A percentile compares a stretch with the other conserved stretches of the same genome.
These are phyloP conservation scores for Bombus cullumanus DNA, from an alignment of 1,140 invertebrate species.

Conservation along the genomic window DNA sequence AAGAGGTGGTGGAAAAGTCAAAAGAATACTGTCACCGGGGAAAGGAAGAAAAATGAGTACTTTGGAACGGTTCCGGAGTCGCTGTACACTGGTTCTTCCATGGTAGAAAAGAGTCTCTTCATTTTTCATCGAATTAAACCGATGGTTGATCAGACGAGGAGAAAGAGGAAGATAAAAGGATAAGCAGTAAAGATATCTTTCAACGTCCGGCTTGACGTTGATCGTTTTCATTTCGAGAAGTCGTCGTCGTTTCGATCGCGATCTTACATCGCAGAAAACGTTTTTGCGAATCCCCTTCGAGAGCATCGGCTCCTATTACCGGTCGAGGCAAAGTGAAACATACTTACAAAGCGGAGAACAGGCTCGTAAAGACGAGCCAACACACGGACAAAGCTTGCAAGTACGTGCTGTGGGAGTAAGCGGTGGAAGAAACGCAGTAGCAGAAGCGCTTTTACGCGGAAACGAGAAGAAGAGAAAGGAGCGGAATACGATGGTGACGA, in stretches of 20 bases:
- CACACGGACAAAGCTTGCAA: conserved; percentile 38
- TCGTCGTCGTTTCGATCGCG: neutral
- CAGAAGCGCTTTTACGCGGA: conserved; percentile 21
- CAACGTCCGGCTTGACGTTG: neutral
- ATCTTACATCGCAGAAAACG: neutral
- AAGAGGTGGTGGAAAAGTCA: neutral
- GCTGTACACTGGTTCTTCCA: too few relatives aligned
- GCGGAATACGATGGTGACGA: neutral
- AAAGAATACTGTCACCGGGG: neutral
- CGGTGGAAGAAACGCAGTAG: conserved; percentile 31
- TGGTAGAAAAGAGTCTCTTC: neutral
- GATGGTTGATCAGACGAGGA: neutral
- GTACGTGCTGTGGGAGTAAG: conserved; percentile 61
- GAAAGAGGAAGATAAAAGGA: neutral
- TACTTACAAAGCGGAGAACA: conserved; percentile 48
- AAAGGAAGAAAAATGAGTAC: conserved; percentile 1
- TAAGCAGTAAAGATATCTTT: neutral
- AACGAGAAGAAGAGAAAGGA: conserved; percentile 10
- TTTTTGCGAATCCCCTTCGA: conserved; percentile 39
- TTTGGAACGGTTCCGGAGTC: neutral
- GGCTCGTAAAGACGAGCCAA: conserved; percentile 40
- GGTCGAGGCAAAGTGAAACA: conserved; percentile 54
- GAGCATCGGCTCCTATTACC: conserved; percentile 41
- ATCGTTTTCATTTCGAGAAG: neutral
- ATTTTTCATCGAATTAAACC: conserved; percentile 25